A percentile compares a stretch with the other conserved stretches of the same genome.
phyloP scores from a whole-genome alignment of 2,888 invertebrate genomes.

The Psylliodes chrysocephalus region DNA sequence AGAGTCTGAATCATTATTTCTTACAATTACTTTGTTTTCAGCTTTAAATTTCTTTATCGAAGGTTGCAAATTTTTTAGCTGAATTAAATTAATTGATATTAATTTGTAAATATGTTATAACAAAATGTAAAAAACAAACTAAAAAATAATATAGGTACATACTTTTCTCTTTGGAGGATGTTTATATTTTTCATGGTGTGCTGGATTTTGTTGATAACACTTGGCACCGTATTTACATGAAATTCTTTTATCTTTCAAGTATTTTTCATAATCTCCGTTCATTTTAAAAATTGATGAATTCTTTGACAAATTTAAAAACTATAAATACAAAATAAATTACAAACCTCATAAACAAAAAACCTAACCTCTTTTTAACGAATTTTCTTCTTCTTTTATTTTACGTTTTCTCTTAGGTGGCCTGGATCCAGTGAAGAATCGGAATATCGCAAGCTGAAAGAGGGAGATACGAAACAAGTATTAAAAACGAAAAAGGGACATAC shows the following conservation, averaged over 20 bases:
- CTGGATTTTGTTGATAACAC: conserved; percentile 85
- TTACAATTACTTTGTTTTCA: background rate
- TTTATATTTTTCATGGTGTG: conserved; percentile 78
- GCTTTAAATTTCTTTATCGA: conserved; percentile 34
- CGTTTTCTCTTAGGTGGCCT: too few relatives aligned
- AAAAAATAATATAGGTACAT: conserved; percentile 6
- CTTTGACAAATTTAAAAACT: background rate
- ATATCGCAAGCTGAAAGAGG: too few relatives aligned
- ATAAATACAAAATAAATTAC: too few relatives aligned
- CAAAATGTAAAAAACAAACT: conserved; percentile 6
- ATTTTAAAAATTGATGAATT: conserved; percentile 5
- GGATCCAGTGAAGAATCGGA: too few relatives aligned
- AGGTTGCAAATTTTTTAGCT: conserved; percentile 32
- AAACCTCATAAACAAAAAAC: too few relatives aligned
- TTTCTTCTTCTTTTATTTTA: too few relatives aligned
- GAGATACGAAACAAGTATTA: too few relatives aligned
- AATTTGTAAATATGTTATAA: conserved; percentile 11
- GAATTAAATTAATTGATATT: conserved; percentile 5
- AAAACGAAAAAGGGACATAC: too few relatives aligned
- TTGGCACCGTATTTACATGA: conserved; percentile 81
- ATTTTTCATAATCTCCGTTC: conserved; percentile 41
- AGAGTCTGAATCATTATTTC: conserved; percentile 20
- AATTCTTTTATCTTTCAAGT: conserved; percentile 61
- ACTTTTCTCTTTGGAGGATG: conserved; percentile 71
- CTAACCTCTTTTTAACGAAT: too few relatives aligned